Conservation (phyloP, 2,113 vertebrate genomes). For the Oryzias curvinotus region DNA sequence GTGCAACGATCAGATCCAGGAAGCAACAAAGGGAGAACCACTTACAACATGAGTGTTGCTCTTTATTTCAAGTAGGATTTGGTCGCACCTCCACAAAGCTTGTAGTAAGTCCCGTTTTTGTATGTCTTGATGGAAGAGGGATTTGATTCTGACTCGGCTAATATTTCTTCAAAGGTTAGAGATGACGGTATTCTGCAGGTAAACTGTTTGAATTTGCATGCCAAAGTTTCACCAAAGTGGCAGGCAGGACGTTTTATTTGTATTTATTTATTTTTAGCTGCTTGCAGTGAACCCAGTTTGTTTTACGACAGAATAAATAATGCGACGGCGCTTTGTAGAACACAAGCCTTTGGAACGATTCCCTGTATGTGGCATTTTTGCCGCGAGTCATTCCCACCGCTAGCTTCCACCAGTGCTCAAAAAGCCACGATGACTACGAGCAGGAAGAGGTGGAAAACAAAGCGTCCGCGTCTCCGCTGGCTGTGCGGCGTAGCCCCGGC, state of each 20-base stretch:
- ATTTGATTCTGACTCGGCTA: no score
- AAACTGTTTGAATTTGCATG: neutral
- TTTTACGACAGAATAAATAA: neutral
- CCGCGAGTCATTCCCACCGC: neutral
- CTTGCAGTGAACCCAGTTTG: neutral
- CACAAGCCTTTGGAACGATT: neutral
- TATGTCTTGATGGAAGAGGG: neutral
- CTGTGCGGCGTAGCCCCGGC: slow-evolving; percentile 8
- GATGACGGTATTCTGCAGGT: neutral
- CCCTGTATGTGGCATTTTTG: neutral
- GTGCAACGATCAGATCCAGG: no score
- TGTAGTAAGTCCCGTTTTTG: neutral
- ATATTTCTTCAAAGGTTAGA: neutral
- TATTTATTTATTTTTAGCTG: neutral
- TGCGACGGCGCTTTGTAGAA: neutral
- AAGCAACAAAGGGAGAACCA: no score
- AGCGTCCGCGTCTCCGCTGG: neutral
- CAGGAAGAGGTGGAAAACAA: slow-evolving; percentile 1
- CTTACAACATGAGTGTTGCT: no score
- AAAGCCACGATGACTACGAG: neutral
- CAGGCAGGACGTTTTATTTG: neutral
- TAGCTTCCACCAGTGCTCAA: neutral
- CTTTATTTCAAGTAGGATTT: no score
- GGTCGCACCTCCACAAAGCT: no score
- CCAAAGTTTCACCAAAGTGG: slow-evolving; percentile 1